A percentile compares a stretch with the other conserved stretches of the same genome.
These are phyloP conservation scores for Eurois occulta DNA, from an alignment of 2,888 invertebrate genomes.

Conservation along the genomic window DNA sequence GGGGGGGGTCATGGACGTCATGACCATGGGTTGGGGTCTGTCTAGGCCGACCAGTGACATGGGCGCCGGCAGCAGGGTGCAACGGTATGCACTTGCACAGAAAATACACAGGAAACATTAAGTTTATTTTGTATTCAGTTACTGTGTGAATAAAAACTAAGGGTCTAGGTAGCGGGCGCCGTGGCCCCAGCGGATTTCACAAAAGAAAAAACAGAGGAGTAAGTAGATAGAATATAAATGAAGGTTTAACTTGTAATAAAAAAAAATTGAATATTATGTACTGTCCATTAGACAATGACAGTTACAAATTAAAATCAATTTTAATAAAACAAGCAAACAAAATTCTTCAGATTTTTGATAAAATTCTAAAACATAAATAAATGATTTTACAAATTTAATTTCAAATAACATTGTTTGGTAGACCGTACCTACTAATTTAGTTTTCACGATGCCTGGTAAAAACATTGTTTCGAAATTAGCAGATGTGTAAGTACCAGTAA, in stretches of 20 bases:
- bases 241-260: slow-evolving; percentile 2
- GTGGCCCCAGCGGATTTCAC: neutral
- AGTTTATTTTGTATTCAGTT: no score
- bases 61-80: no score
- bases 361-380: slow-evolving; percentile 19
- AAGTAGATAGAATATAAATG: neutral
- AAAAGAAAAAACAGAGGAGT: neutral
- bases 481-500: slow-evolving; percentile 73
- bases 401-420: neutral
- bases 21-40: no score
- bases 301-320: slow-evolving; percentile 12
- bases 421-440: neutral
- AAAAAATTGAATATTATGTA: neutral
- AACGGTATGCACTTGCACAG: no score
- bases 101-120: no score
- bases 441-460: slow-evolving; percentile 70
- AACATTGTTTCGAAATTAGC: slow-evolving; percentile 72
- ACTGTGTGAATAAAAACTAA: no score
- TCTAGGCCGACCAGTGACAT: no score
- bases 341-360: neutral
- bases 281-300: slow-evolving; percentile 27
- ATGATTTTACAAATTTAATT: neutral
- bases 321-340: slow-evolving; percentile 2
- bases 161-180: neutral
- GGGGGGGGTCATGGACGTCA: no score